These are phyloP conservation scores for Scyliorhinus canicula DNA, from an alignment of 2,797 vertebrate species.

Conservation along the genomic window DNA sequence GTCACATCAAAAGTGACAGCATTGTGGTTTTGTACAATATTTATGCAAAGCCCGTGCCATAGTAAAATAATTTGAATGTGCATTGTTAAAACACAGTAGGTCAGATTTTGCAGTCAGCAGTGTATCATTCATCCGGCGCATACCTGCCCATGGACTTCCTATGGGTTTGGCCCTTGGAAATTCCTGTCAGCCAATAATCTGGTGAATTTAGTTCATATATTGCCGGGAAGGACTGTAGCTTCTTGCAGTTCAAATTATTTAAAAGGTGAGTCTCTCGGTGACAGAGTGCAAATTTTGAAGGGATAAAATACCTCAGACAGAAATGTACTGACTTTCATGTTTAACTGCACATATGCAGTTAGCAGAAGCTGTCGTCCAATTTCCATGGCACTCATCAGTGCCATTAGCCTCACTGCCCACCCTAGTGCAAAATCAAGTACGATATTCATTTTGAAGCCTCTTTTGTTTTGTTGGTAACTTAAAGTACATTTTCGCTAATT, in stretches of 20 bases:
- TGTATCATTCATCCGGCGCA: background rate
- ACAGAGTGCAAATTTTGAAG: background rate
- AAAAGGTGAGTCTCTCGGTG: background rate
- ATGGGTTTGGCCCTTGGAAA: background rate
- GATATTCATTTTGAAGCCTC: background rate
- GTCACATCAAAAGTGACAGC: background rate
- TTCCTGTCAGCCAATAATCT: background rate
- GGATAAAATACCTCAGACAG: background rate
- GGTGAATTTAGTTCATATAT: background rate
- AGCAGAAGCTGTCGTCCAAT: background rate
- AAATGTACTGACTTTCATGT: background rate
- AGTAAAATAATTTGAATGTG: background rate
- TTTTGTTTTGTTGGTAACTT: background rate
- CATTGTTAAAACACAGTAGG: background rate
- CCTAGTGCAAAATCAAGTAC: background rate
- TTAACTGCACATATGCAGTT: background rate
- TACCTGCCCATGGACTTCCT: background rate
- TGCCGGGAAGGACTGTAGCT: background rate
- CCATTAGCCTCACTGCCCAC: background rate
- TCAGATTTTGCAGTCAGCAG: background rate
- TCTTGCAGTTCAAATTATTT: too few species aligned
- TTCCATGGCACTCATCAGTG: background rate
- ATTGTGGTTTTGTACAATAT: background rate
- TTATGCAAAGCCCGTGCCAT: background rate
- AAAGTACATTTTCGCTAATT: background rate